Evolutionary conservation across 2,888 invertebrate species (phyloP).

Genomic region (Diachrysia chrysitis): DNA sequence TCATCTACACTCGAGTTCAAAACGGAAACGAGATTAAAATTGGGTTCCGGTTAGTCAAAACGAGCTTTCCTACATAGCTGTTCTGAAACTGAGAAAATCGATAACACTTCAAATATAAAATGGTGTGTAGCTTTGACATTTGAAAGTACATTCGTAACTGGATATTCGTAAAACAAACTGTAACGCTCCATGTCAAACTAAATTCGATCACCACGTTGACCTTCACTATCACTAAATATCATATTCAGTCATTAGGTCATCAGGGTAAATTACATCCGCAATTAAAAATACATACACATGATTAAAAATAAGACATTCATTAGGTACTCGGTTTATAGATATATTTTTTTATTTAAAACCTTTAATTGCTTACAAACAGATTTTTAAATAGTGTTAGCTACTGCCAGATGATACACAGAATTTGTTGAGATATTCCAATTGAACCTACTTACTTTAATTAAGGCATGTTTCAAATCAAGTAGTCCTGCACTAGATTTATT

Average conservation of each 20-base stretch:
- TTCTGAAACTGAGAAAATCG: neutral
- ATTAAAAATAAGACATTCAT: constrained; percentile 8
- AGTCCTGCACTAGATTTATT: too few relatives aligned
- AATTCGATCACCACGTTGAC: constrained; percentile 58
- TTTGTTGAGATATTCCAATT: too few relatives aligned
- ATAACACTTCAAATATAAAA: neutral
- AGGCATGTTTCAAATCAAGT: too few relatives aligned
- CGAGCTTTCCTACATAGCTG: neutral
- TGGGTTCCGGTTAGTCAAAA: neutral
- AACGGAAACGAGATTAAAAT: neutral
- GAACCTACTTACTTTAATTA: too few relatives aligned
- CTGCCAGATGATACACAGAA: too few relatives aligned
- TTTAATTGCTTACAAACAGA: too few relatives aligned
- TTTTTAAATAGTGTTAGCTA: too few relatives aligned
- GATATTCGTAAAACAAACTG: constrained; percentile 42
- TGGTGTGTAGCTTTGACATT: neutral
- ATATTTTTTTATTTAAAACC: too few relatives aligned
- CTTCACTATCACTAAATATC: constrained; percentile 53
- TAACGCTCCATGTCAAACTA: constrained; percentile 45
- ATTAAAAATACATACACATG: constrained; percentile 36
- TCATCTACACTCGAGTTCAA: neutral
- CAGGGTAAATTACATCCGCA: constrained; percentile 56
- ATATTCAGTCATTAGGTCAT: constrained; percentile 47
- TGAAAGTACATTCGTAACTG: constrained; percentile 28
- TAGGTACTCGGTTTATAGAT: neutral